A percentile compares a stretch with the other conserved stretches of the same genome.
These are phyloP conservation scores for Endotricha flammealis DNA, from an alignment of 2,888 invertebrate genomes.

Conservation along the genomic window DNA sequence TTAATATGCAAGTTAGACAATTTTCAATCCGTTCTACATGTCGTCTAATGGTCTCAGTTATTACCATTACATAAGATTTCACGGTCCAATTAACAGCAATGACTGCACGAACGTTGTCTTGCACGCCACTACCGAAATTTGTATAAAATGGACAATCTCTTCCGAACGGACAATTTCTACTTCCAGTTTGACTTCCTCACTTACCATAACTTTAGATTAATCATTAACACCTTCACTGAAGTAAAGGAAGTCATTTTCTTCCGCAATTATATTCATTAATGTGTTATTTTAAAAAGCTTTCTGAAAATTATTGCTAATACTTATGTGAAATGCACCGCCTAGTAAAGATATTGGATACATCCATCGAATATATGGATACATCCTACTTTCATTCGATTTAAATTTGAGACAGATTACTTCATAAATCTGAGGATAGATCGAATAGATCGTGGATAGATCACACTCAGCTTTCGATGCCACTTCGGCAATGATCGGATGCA, in stretches of 20 bases:
- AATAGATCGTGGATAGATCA: slow-evolving; percentile 15
- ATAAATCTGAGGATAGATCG: no score
- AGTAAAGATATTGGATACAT: no score
- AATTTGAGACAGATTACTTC: no score
- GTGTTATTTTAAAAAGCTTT: no score
- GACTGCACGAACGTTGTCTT: slow-evolving; percentile 27
- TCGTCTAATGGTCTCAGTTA: slow-evolving; percentile 13
- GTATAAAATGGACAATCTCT: slow-evolving; percentile 42
- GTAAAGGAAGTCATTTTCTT: no score
- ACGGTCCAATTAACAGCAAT: slow-evolving; percentile 15
- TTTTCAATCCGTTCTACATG: slow-evolving; percentile 7
- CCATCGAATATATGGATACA: no score
- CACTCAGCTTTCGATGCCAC: slow-evolving; percentile 22
- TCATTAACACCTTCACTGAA: no score
- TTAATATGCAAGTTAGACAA: background rate
- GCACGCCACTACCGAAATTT: slow-evolving; percentile 33
- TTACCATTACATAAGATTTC: slow-evolving; percentile 18
- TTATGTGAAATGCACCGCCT: no score
- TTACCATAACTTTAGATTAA: background rate
- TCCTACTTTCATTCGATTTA: no score
- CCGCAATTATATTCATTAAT: no score
- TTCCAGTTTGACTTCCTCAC: background rate
- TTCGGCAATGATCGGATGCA: slow-evolving; percentile 42
- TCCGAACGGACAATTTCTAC: slow-evolving; percentile 28
- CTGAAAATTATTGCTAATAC: no score